phyloP scores from a whole-genome alignment of 1,140 invertebrate genomes.

The Bacillus rossius region DNA sequence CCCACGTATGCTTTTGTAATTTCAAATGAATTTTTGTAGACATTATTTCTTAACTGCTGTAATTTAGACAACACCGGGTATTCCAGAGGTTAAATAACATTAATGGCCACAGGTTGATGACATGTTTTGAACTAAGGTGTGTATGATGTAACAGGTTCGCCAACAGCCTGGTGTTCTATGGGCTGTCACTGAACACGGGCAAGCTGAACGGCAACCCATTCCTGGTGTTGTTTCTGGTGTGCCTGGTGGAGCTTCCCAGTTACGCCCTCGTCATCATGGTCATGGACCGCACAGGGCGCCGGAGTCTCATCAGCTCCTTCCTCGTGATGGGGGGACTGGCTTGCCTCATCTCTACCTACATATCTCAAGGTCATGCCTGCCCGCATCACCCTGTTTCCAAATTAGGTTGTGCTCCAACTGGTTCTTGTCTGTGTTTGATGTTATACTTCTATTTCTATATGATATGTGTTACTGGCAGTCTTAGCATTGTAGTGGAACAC shows the following conservation, averaged over 20 bases:
- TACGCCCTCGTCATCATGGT: constrained; percentile 65
- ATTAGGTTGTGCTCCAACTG: no score
- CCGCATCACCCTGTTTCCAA: no score
- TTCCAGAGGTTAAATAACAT: no score
- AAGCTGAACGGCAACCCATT: constrained; percentile 74
- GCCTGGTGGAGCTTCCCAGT: constrained; percentile 75
- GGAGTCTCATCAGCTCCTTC: constrained; percentile 61
- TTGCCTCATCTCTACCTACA: constrained; percentile 59
- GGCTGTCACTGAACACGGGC: constrained; percentile 72
- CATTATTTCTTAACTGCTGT: no score
- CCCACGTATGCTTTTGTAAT: no score
- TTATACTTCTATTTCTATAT: background rate
- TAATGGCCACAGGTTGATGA: no score
- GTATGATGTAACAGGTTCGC: constrained; percentile 71
- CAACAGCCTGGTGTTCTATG: constrained; percentile 83
- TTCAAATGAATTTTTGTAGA: no score
- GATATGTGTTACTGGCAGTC: background rate
- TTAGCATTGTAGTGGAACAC: no score
- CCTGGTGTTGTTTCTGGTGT: constrained; percentile 72
- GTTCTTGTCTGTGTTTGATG: no score
- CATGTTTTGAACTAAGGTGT: no score
- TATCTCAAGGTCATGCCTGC: constrained; percentile 53
- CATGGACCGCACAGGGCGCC: constrained; percentile 64
- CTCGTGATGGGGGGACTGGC: constrained; percentile 68
- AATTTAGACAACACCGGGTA: no score